These are phyloP conservation scores for Himalopsyche kuldschensis DNA, from an alignment of 2,888 invertebrate genomes.

Conservation along the genomic window DNA sequence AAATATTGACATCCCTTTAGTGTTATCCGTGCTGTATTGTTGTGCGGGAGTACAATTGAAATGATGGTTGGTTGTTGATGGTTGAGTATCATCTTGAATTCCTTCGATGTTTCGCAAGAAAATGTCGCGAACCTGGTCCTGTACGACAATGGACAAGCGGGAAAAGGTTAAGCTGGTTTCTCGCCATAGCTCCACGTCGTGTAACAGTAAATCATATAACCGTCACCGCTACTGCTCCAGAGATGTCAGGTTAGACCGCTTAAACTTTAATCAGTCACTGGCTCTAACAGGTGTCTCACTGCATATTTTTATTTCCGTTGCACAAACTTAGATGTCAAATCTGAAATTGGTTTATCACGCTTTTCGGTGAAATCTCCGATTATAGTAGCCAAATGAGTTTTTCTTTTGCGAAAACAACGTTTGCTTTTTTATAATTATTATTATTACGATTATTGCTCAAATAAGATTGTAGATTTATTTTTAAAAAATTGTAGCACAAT, in stretches of 20 bases:
- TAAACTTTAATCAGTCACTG: not conserved
- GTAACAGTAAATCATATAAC: conserved; percentile 21
- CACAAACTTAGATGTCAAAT: not conserved
- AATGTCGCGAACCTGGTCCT: conserved; percentile 30
- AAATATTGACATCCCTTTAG: too few relatives aligned
- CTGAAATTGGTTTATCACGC: not conserved
- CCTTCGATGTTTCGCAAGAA: not conserved
- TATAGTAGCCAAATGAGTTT: not conserved
- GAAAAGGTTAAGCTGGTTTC: conserved; percentile 23
- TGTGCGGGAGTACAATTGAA: not conserved
- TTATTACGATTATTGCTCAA: too few relatives aligned
- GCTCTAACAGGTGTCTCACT: not conserved
- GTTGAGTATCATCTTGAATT: not conserved
- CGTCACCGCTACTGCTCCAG: conserved; percentile 18
- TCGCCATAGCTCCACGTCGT: conserved; percentile 33
- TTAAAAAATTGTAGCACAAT: too few relatives aligned
- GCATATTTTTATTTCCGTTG: not conserved
- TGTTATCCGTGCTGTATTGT: too few relatives aligned
- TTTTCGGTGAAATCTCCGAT: not conserved
- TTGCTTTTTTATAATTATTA: not conserved
- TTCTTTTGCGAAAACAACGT: not conserved
- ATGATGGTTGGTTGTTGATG: not conserved
- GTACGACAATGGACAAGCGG: conserved; percentile 19
- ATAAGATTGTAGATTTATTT: too few relatives aligned
- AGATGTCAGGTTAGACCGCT: conserved; percentile 25